phyloP scores from a whole-genome alignment of 2,797 vertebrate genomes.

The Sebastes hubbsi region DNA sequence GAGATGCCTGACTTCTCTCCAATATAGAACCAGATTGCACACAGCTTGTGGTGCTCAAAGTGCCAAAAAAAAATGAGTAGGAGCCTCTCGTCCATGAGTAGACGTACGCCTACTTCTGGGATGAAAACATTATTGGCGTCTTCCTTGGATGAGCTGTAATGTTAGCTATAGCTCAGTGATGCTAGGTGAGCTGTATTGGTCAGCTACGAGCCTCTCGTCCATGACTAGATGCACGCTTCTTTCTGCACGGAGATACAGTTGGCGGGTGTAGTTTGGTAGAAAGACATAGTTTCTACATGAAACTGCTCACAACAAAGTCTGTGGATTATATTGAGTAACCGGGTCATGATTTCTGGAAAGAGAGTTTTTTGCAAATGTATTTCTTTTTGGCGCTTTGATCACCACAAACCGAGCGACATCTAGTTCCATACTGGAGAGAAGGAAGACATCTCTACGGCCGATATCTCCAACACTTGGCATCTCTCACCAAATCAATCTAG shows the following conservation, averaged over 20 bases:
- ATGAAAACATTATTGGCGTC: neutral
- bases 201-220: neutral
- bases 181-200: neutral
- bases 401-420: neutral
- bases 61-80: fast-evolving
- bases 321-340: neutral
- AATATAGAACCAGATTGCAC: too few relatives aligned
- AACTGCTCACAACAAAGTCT: neutral
- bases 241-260: neutral
- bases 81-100: too few relatives aligned
- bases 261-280: neutral
- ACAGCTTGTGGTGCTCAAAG: too few relatives aligned
- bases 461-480: neutral
- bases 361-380: neutral
- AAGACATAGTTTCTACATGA: neutral
- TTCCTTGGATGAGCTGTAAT: too few relatives aligned
- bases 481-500: neutral
- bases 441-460: neutral
- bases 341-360: neutral
- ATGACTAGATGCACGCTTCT: neutral
- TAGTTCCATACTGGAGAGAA: too few relatives aligned
- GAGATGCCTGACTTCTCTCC: too few relatives aligned
- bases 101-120: too few relatives aligned
- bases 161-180: too few relatives aligned
- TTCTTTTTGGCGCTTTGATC: neutral